Evolutionary conservation across 2,113 vertebrate genomes (phyloP).

Genomic region (Smithornis capensis): DNA sequence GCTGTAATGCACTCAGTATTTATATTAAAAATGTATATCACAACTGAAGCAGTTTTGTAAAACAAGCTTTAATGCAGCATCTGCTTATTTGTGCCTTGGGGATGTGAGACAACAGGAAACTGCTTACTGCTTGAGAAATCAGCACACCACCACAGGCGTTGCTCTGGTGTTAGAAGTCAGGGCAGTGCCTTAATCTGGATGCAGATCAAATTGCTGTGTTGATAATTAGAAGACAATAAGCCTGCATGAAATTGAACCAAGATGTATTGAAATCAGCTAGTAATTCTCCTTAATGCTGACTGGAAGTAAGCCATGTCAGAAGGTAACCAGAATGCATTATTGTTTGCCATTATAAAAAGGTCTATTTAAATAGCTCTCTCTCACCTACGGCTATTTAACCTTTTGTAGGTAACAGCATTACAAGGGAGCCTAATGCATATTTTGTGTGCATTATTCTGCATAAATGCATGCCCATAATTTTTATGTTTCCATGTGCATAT

Average conservation of each 20-base stretch:
- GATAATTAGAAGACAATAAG: conserved; percentile 64
- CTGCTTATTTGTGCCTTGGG: conserved; percentile 68
- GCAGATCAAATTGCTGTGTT: conserved; percentile 26
- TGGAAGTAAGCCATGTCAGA: conserved; percentile 46
- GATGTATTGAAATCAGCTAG: conserved; percentile 23
- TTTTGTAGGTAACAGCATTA: conserved; percentile 50
- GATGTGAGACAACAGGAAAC: conserved; percentile 47
- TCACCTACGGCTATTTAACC: conserved; percentile 52
- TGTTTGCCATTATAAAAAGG: conserved; percentile 54
- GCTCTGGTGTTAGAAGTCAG: conserved; percentile 47
- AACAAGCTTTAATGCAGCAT: conserved; percentile 65
- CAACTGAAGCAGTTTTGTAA: conserved; percentile 67
- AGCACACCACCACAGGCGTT: not conserved
- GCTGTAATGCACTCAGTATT: conserved; percentile 38
- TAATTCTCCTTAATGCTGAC: conserved; percentile 56
- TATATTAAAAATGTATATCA: conserved; percentile 76
- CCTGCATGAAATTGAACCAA: conserved; percentile 42
- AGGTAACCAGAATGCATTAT: conserved; percentile 35
- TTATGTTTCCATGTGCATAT: not conserved
- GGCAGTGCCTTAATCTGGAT: conserved; percentile 28
- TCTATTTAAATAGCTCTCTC: conserved; percentile 33
- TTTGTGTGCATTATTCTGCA: not conserved
- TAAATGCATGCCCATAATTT: not conserved
- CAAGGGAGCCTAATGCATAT: not conserved
- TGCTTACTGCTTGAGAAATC: conserved; percentile 69